Conservation (phyloP, 1,140 invertebrate species). For the Cherax quadricarinatus region DNA sequence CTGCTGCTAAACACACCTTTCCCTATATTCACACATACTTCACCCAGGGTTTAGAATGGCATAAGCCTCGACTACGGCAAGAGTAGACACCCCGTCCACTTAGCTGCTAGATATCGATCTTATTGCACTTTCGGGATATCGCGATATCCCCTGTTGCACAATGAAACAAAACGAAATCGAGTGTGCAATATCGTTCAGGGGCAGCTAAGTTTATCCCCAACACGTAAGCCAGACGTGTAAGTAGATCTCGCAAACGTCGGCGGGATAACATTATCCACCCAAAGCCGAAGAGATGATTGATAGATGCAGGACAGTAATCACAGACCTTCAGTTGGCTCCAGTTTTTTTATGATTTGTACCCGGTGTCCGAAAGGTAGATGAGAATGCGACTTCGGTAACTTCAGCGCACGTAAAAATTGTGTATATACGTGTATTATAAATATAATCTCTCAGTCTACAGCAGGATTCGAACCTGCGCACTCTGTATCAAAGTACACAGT, state of each 20-base stretch:
- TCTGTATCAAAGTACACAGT: no score
- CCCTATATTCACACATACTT: no score
- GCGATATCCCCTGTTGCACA: neutral
- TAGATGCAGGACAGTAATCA: constrained; percentile 9
- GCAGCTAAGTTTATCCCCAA: neutral
- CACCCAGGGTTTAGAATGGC: no score
- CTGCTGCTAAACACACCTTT: no score
- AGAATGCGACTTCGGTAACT: neutral
- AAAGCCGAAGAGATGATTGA: neutral
- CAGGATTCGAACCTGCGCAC: no score
- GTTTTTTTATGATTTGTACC: constrained; percentile 16
- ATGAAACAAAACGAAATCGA: neutral
- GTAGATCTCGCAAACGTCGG: neutral
- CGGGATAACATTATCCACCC: neutral
- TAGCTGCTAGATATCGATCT: neutral
- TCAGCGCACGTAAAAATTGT: neutral
- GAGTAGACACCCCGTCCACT: neutral
- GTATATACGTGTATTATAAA: no score
- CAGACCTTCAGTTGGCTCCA: neutral
- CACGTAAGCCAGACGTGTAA: neutral
- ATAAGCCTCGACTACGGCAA: neutral
- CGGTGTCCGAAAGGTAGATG: neutral
- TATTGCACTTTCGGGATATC: constrained; percentile 5
- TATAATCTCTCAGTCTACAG: no score
- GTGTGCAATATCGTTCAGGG: neutral